Percentiles rank a stretch among this genome's conserved stretches.
Conservation (phyloP, 2,113 vertebrate genomes). For the Ranitomeya variabilis region DNA sequence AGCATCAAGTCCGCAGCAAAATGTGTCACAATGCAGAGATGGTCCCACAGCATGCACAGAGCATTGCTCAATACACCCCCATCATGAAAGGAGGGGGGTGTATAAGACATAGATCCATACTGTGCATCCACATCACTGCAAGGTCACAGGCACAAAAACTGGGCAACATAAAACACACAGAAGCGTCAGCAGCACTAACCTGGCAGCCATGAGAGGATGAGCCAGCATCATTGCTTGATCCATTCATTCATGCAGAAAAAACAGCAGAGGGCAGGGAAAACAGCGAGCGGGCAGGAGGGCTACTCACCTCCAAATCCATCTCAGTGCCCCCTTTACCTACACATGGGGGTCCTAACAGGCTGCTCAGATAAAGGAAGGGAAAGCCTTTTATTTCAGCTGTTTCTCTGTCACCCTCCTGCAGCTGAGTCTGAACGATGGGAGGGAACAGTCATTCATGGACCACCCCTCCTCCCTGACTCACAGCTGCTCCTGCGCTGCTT, state of each 20-base stretch:
- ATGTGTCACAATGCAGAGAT: conserved; percentile 68
- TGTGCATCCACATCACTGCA: background rate
- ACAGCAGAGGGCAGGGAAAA: conserved; percentile 61
- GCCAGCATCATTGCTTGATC: conserved; percentile 74
- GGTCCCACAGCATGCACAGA: conserved; percentile 36
- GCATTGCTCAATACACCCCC: background rate
- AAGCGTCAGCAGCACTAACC: conserved; percentile 85
- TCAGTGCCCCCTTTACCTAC: conserved; percentile 63
- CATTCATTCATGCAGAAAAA: conserved; percentile 79
- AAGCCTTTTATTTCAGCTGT: conserved; percentile 59
- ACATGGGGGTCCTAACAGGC: background rate
- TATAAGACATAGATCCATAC: conserved; percentile 9
- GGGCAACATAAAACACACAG: conserved; percentile 45
- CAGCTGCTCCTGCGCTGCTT: conserved; percentile 59
- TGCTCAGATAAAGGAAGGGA: conserved; percentile 58
- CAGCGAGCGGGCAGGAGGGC: conserved; percentile 66
- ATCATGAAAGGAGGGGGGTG: background rate
- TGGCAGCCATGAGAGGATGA: conserved; percentile 91
- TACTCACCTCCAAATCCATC: conserved; percentile 77
- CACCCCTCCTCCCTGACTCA: conserved; percentile 65
- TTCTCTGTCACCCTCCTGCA: conserved; percentile 57
- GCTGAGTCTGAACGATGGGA: conserved; percentile 53
- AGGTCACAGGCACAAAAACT: conserved; percentile 37
- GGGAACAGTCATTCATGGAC: conserved; percentile 52
- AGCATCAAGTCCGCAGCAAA: conserved; percentile 68